A percentile compares a stretch with the other conserved stretches of the same genome.
phyloP scores from a whole-genome alignment of 2,113 vertebrate species.

The Podarcis raffonei region DNA sequence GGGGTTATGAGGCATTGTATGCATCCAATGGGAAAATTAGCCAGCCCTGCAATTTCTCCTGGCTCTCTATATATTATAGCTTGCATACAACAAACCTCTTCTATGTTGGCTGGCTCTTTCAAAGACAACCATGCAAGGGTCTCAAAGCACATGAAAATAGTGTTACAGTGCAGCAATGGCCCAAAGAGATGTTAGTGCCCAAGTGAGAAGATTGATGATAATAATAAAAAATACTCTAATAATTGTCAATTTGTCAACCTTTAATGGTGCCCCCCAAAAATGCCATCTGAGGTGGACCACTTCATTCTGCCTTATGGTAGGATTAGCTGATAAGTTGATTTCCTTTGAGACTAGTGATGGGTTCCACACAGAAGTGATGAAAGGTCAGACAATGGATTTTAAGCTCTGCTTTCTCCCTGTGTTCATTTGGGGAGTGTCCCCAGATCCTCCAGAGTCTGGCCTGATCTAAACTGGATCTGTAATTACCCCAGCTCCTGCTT shows the following conservation, averaged over 20 bases:
- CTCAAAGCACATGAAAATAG: not conserved
- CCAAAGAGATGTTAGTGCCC: not conserved
- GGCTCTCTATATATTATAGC: not conserved
- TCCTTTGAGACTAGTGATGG: not conserved
- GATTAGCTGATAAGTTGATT: not conserved
- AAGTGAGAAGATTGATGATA: not conserved
- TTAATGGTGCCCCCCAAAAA: not conserved
- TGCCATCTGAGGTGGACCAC: not conserved
- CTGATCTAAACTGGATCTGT: not conserved
- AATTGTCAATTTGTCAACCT: not conserved
- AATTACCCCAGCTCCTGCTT: not conserved
- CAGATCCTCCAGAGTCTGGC: not conserved
- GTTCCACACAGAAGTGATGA: not conserved
- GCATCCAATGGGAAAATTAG: conserved; percentile 1
- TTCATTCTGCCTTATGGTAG: not conserved
- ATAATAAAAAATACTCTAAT: not conserved
- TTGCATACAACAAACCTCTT: not conserved
- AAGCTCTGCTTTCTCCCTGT: too few relatives aligned
- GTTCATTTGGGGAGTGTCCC: too few relatives aligned
- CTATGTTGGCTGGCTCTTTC: not conserved
- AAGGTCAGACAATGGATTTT: not conserved
- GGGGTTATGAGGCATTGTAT: not conserved
- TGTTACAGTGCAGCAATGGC: not conserved
- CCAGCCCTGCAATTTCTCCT: not conserved
- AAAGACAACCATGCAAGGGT: not conserved